Conservation (phyloP, 2,888 invertebrate species). For the Eupithecia subumbrata region DNA sequence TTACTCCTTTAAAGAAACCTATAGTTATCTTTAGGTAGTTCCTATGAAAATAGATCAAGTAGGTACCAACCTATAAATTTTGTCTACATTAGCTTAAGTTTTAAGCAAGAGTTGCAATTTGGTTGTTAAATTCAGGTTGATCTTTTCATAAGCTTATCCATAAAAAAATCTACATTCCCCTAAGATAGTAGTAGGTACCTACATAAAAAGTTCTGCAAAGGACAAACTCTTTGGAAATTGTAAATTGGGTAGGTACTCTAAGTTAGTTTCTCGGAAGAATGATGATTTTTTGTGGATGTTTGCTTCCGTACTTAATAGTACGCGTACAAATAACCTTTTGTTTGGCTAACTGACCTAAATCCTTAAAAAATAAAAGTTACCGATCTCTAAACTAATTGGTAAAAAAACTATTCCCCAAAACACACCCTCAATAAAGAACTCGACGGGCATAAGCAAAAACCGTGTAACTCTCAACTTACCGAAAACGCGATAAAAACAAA, state of each 20-base stretch:
- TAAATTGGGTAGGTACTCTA: not conserved
- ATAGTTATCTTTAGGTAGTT: too few species aligned
- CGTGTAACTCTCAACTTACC: conserved; percentile 30
- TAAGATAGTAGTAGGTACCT: too few species aligned
- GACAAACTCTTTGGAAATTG: not conserved
- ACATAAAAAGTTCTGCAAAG: not conserved
- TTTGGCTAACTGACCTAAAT: not conserved
- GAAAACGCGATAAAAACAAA: conserved; percentile 48
- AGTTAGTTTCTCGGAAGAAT: not conserved
- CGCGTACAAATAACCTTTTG: not conserved
- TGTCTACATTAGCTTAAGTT: too few species aligned
- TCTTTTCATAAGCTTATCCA: not conserved
- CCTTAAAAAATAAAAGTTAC: not conserved
- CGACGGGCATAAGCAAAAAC: conserved; percentile 14
- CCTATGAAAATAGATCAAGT: too few species aligned
- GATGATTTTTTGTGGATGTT: not conserved
- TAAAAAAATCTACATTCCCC: not conserved
- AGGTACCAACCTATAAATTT: too few species aligned
- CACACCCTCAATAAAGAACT: conserved; percentile 10
- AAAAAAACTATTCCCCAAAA: conserved; percentile 4
- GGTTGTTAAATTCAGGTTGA: not conserved
- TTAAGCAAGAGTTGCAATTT: not conserved
- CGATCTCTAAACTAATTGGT: not conserved
- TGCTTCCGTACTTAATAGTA: not conserved
- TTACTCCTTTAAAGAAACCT: too few species aligned